These are phyloP conservation scores for Semicossyphus pulcher DNA, from an alignment of 2,113 vertebrate species.

Conservation along the genomic window DNA sequence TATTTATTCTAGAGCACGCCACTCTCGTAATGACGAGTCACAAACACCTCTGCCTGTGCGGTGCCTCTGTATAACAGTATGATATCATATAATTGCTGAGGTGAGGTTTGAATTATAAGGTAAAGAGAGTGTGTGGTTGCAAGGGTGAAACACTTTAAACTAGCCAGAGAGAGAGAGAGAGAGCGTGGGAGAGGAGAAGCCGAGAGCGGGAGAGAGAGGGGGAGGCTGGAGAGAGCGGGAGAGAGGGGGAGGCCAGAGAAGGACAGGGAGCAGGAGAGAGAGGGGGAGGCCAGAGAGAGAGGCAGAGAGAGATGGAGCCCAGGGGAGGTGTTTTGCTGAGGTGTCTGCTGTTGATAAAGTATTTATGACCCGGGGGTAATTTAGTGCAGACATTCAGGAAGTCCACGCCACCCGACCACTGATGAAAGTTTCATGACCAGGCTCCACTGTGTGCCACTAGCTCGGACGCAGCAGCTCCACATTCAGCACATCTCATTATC, in stretches of 20 bases:
- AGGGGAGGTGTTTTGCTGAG: slow-evolving; percentile 64
- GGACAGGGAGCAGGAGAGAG: slow-evolving; percentile 5
- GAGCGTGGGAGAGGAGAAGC: slow-evolving; percentile 20
- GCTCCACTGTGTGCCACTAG: slow-evolving; percentile 43
- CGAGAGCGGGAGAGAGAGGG: not conserved
- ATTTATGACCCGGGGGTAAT: slow-evolving; percentile 74
- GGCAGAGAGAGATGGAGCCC: slow-evolving; percentile 21
- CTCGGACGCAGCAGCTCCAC: slow-evolving; percentile 12
- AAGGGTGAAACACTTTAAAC: slow-evolving; percentile 16
- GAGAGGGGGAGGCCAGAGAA: not conserved
- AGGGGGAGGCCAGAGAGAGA: slow-evolving; percentile 1
- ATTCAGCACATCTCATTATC: slow-evolving; percentile 30
- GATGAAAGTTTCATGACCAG: slow-evolving; percentile 79
- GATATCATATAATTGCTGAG: not conserved
- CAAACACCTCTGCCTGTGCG: not conserved
- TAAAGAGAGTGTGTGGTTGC: not conserved
- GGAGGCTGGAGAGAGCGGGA: not conserved
- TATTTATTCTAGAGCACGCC: too few relatives aligned
- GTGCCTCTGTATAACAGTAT: not conserved
- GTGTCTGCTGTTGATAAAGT: slow-evolving; percentile 76
- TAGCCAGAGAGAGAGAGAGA: not conserved
- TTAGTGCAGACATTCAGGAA: slow-evolving; percentile 77
- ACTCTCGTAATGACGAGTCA: not conserved
- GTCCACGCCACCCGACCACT: slow-evolving; percentile 64
- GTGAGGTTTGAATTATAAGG: slow-evolving; percentile 11